phyloP scores from a whole-genome alignment of 2,797 vertebrate genomes.

The Sciaenops ocellatus region DNA sequence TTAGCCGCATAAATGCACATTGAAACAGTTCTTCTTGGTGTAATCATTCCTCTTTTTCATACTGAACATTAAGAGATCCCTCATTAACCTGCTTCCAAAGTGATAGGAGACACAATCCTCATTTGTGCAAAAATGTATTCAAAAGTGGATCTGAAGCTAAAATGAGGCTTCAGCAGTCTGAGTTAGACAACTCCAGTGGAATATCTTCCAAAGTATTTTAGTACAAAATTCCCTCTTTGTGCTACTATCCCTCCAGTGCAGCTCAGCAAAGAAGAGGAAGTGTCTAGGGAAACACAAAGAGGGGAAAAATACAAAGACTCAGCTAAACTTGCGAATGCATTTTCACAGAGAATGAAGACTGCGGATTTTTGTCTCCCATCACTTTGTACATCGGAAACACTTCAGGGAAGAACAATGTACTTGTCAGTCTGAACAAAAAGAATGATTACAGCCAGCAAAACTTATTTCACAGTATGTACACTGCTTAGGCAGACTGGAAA shows the following conservation, averaged over 20 bases:
- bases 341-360: background rate
- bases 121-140: background rate
- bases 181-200: background rate
- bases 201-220: background rate
- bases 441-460: background rate
- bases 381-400: background rate
- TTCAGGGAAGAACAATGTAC: background rate
- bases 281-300: background rate
- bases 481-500: background rate
- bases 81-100: background rate
- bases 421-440: background rate
- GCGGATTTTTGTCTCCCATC: background rate
- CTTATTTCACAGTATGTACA: background rate
- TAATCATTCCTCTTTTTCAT: background rate
- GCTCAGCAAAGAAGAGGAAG: background rate
- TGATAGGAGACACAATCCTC: background rate
- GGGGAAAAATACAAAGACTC: background rate
- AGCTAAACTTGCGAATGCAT: background rate
- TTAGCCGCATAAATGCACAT: background rate
- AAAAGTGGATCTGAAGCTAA: background rate
- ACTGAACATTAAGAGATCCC: background rate
- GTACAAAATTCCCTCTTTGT: constrained; percentile 5
- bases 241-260: background rate
- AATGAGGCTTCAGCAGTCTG: background rate
- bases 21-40: background rate